Conservation (phyloP, 2,113 vertebrate genomes). For the Polypterus bichir region DNA sequence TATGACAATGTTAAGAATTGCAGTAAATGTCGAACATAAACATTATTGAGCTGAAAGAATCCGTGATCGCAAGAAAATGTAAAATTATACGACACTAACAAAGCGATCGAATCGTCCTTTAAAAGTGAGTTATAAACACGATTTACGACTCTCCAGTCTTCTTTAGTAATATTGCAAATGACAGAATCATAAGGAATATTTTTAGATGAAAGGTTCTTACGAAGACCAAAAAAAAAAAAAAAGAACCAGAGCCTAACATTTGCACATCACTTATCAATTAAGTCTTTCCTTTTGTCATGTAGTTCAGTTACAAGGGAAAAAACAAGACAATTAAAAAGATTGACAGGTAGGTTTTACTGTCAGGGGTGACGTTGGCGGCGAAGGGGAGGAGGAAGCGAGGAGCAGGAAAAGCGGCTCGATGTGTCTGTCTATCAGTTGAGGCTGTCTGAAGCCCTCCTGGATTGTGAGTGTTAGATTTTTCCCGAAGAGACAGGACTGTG, state of each 20-base stretch:
- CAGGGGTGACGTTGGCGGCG: conserved; percentile 86
- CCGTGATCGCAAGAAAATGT: too few relatives aligned
- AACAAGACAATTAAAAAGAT: conserved; percentile 91
- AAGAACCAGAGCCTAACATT: background rate
- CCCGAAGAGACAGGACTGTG: conserved; percentile 66
- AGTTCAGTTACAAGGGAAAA: conserved; percentile 48
- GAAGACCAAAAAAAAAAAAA: too few relatives aligned
- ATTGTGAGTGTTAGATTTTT: conserved; percentile 79
- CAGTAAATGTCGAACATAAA: too few relatives aligned
- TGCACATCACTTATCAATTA: conserved; percentile 34
- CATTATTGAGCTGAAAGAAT: too few relatives aligned
- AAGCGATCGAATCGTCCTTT: too few relatives aligned
- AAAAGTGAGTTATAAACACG: too few relatives aligned
- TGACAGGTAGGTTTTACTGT: conserved; percentile 98
- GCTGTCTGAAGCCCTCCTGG: conserved; percentile 90
- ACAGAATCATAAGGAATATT: too few relatives aligned
- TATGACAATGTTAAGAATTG: too few relatives aligned
- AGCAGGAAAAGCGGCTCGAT: conserved; percentile 96
- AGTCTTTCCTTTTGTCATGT: conserved; percentile 54
- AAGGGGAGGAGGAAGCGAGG: conserved; percentile 88
- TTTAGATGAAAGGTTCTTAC: too few relatives aligned
- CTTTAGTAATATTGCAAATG: too few relatives aligned
- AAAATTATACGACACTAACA: too few relatives aligned
- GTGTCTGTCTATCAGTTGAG: conserved; percentile 99
- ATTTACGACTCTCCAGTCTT: too few relatives aligned